Conservation (phyloP, 2,113 vertebrate species). For the Sialia sialis region DNA sequence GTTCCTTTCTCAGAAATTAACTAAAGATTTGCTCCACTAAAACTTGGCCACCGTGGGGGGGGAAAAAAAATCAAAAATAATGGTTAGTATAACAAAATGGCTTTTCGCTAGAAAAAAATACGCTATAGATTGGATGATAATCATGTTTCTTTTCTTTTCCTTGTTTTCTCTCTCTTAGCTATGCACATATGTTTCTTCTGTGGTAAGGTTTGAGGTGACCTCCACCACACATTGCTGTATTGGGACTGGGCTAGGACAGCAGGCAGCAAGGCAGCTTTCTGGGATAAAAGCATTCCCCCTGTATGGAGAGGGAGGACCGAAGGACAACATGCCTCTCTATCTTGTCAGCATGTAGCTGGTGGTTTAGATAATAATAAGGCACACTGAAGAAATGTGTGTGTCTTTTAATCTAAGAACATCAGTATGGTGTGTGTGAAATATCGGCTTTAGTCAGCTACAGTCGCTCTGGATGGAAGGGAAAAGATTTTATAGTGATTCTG, state of each 20-base stretch:
- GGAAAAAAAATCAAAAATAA: background rate
- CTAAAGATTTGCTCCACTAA: background rate
- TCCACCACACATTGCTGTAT: accelerated
- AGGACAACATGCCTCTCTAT: background rate
- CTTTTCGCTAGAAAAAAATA: background rate
- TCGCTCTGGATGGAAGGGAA: background rate
- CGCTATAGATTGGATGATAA: background rate
- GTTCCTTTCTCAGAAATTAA: background rate
- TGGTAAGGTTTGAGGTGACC: background rate
- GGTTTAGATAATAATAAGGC: background rate
- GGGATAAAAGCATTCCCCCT: background rate
- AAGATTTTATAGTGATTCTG: background rate
- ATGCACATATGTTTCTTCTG: background rate
- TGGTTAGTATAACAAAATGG: background rate
- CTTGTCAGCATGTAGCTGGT: background rate
- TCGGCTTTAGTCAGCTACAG: accelerated
- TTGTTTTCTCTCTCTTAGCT: background rate
- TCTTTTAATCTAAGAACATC: background rate
- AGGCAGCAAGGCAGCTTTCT: too few species aligned
- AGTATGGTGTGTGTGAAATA: accelerated
- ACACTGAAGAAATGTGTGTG: accelerated
- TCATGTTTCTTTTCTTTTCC: background rate
- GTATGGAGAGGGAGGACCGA: background rate
- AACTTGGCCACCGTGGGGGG: background rate
- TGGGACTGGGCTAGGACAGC: too few species aligned